Evolutionary conservation across 2,888 invertebrate genomes (phyloP).

Genomic region (Ommatoiulus sabulosus): DNA sequence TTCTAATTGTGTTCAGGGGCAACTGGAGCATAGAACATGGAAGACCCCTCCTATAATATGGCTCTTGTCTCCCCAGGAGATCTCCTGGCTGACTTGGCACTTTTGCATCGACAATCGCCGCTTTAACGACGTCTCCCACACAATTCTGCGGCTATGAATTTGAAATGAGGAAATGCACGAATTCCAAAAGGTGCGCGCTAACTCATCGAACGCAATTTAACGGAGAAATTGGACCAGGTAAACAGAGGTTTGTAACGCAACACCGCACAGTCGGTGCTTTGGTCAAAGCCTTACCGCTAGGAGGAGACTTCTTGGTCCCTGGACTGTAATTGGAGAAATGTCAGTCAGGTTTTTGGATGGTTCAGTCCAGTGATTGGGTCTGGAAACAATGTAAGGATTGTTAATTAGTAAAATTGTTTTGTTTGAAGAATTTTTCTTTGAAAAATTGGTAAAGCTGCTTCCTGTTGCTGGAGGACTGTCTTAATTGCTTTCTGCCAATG

Average conservation of each 20-base stretch:
- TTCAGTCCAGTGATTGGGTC: background rate
- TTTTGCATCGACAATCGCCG: background rate
- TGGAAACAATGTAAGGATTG: background rate
- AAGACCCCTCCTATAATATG: slow-evolving; percentile 28
- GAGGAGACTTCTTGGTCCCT: background rate
- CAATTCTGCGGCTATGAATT: background rate
- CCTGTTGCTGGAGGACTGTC: too few relatives aligned
- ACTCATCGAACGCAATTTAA: background rate
- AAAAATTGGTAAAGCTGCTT: too few relatives aligned
- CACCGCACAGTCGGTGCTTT: background rate
- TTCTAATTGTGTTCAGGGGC: slow-evolving; percentile 34
- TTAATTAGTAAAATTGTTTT: background rate
- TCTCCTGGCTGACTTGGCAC: background rate
- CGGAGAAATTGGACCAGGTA: background rate
- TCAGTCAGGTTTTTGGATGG: background rate
- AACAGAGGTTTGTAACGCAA: background rate
- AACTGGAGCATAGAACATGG: slow-evolving; percentile 16
- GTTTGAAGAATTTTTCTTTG: background rate
- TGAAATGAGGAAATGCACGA: background rate
- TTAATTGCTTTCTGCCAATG: too few relatives aligned
- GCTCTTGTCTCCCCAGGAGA: slow-evolving; percentile 28
- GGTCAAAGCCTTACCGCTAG: background rate
- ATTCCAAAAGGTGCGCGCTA: background rate
- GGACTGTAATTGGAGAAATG: background rate
- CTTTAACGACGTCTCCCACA: slow-evolving; percentile 10